phyloP scores from a whole-genome alignment of 2,888 invertebrate genomes.

The Brenthis ino region DNA sequence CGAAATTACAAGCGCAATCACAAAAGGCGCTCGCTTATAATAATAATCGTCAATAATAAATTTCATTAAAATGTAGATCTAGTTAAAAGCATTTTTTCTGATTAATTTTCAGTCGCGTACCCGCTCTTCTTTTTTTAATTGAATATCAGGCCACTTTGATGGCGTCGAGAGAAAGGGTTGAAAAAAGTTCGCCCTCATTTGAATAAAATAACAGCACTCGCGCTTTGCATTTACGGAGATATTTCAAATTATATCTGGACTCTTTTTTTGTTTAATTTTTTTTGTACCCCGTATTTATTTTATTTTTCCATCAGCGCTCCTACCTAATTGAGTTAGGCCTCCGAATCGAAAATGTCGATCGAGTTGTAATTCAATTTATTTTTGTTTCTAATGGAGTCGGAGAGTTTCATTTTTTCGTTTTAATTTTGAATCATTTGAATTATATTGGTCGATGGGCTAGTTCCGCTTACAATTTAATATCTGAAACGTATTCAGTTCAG shows the following conservation, averaged over 20 bases:
- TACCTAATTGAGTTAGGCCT: constrained; percentile 81
- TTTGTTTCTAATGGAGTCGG: constrained; percentile 82
- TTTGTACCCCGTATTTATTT: constrained; percentile 80
- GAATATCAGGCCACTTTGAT: constrained; percentile 83
- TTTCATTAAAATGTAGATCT: constrained; percentile 83
- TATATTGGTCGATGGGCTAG: constrained; percentile 25
- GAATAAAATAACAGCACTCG: constrained; percentile 83
- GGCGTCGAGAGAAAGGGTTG: constrained; percentile 77
- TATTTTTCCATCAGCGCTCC: constrained; percentile 81
- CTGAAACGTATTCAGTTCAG: constrained; percentile 6
- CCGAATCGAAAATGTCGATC: constrained; percentile 82
- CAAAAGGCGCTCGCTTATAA: constrained; percentile 70
- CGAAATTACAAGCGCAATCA: constrained; percentile 64
- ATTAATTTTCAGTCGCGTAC: constrained; percentile 81
- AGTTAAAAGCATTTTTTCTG: constrained; percentile 83
- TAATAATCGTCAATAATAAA: constrained; percentile 81
- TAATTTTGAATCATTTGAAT: constrained; percentile 69
- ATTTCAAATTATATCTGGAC: constrained; percentile 83
- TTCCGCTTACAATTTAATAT: constrained; percentile 16
- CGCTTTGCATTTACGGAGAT: constrained; percentile 83
- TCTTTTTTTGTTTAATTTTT: constrained; percentile 77
- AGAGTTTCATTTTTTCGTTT: constrained; percentile 71
- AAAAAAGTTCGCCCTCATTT: constrained; percentile 81
- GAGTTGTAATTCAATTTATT: constrained; percentile 82
- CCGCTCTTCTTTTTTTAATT: constrained; percentile 81